Percentiles rank a stretch among this genome's conserved stretches.
phyloP scores from a whole-genome alignment of 2,797 vertebrate genomes.

The Acipenser ruthenus region DNA sequence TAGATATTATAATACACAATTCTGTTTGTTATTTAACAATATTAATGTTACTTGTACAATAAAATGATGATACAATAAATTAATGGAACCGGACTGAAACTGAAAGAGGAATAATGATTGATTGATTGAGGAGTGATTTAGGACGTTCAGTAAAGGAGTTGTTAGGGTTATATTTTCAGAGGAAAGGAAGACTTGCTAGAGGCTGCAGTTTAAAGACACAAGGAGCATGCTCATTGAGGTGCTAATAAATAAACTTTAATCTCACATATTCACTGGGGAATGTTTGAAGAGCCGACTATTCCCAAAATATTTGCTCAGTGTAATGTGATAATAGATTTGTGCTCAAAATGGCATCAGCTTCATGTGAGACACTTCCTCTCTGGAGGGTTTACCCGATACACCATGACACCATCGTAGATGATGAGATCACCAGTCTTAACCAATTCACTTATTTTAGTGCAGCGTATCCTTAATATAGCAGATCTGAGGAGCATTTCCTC shows the following conservation, averaged over 20 bases:
- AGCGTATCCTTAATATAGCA: background rate
- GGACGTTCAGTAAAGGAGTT: no score
- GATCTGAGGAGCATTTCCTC: background rate
- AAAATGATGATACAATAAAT: no score
- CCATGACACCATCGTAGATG: conserved; percentile 9
- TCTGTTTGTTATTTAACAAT: no score
- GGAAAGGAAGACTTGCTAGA: no score
- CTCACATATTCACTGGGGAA: conserved; percentile 4
- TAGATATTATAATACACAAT: no score
- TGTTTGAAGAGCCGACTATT: conserved; percentile 15
- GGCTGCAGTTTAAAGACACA: no score
- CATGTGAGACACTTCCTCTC: conserved; percentile 10
- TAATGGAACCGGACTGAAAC: no score
- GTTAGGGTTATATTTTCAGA: no score
- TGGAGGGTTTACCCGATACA: conserved; percentile 17
- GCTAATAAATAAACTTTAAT: conserved; percentile 2
- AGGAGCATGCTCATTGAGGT: no score
- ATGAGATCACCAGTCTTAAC: conserved; percentile 17
- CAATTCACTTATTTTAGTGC: conserved; percentile 12
- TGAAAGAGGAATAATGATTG: no score
- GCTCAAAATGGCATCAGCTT: conserved; percentile 4
- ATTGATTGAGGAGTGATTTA: no score
- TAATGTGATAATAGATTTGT: conserved; percentile 19
- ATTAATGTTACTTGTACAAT: no score
- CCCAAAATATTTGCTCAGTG: conserved; percentile 19